phyloP scores from a whole-genome alignment of 2,797 vertebrate species.

The Danio tinwini region DNA sequence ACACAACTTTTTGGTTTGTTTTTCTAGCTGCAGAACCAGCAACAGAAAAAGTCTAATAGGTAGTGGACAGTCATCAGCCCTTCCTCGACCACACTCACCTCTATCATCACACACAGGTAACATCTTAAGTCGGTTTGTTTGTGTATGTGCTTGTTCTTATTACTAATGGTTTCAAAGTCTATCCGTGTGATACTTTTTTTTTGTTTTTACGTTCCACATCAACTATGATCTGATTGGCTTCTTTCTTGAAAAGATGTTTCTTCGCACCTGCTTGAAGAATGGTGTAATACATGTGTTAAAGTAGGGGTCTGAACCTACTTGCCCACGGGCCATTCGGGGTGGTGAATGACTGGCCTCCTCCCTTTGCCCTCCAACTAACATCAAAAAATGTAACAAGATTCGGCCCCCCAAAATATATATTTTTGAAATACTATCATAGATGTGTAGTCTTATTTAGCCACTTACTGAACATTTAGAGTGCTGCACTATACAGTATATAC shows the following conservation, averaged over 20 bases:
- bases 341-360: too few species aligned
- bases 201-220: not conserved
- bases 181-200: not conserved
- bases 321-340: too few species aligned
- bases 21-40: constrained; percentile 92
- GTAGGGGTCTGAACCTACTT: too few species aligned
- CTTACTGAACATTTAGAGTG: too few species aligned
- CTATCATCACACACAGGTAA: constrained; percentile 95
- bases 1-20: constrained; percentile 61
- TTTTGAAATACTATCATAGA: too few species aligned
- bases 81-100: constrained; percentile 94
- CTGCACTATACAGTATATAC: too few species aligned
- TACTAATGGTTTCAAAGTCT: not conserved
- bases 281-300: not conserved
- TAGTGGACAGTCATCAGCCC: constrained; percentile 89
- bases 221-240: not conserved
- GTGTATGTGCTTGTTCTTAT: not conserved
- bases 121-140: not conserved
- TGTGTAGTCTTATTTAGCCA: too few species aligned
- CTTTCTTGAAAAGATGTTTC: not conserved
- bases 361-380: too few species aligned
- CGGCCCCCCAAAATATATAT: too few species aligned
- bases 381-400: too few species aligned
- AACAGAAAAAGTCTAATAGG: constrained; percentile 97
- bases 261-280: not conserved